Evolutionary conservation across 2,888 invertebrate species (phyloP).

Genomic region (Megaustenia siamemsis): DNA sequence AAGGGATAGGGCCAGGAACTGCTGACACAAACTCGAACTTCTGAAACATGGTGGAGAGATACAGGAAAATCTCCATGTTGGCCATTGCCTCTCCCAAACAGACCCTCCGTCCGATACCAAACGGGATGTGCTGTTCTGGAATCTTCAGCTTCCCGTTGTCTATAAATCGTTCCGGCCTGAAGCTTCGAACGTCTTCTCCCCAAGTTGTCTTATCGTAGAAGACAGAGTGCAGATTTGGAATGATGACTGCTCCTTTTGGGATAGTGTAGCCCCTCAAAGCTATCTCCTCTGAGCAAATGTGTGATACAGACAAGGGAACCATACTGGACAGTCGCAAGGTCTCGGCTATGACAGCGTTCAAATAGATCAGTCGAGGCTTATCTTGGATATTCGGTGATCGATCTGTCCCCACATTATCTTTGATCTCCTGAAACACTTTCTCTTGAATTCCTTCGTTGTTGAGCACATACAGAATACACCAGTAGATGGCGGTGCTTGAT

Average conservation of each 20-base stretch:
- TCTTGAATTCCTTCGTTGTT: not conserved
- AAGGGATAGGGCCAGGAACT: too few species aligned
- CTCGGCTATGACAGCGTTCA: too few species aligned
- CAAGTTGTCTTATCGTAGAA: not conserved
- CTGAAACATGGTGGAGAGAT: too few species aligned
- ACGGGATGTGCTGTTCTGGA: not conserved
- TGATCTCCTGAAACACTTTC: not conserved
- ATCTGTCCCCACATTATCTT: not conserved
- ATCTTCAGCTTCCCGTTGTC: not conserved
- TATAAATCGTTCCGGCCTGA: not conserved
- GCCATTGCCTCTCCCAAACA: slow-evolving; percentile 12
- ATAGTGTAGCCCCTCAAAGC: too few species aligned
- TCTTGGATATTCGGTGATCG: not conserved
- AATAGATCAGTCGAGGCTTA: not conserved
- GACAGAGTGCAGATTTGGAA: too few species aligned
- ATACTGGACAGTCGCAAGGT: slow-evolving; percentile 6
- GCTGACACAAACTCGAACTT: too few species aligned
- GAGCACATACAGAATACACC: not conserved
- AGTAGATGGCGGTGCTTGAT: slow-evolving; percentile 7
- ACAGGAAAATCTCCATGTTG: slow-evolving; percentile 4
- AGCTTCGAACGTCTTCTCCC: too few species aligned
- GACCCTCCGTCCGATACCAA: not conserved
- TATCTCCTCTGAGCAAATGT: too few species aligned
- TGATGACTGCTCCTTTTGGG: too few species aligned
- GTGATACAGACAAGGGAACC: too few species aligned